phyloP scores from a whole-genome alignment of 2,113 vertebrate genomes.

The Dipodomys stephensi region DNA sequence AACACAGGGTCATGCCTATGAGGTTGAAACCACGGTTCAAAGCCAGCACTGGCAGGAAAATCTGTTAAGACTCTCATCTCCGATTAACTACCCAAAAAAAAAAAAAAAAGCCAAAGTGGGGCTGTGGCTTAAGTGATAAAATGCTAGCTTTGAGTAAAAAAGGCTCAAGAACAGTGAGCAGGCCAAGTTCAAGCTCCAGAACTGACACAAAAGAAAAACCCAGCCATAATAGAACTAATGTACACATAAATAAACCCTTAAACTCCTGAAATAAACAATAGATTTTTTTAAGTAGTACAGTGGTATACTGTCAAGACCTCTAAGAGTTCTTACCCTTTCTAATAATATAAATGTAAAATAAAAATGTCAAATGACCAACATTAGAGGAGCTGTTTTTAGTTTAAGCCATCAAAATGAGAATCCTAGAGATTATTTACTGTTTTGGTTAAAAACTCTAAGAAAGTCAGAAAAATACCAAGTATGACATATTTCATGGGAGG shows the following conservation, averaged over 20 bases:
- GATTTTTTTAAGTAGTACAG: constrained; percentile 29
- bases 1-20: not conserved
- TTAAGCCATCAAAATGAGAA: constrained; percentile 55
- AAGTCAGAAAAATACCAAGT: not conserved
- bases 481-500: constrained; percentile 45
- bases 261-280: constrained; percentile 41
- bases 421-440: constrained; percentile 34
- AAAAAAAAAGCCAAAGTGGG: no score
- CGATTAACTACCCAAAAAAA: no score
- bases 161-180: no score
- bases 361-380: not conserved
- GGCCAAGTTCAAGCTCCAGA: no score
- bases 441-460: constrained; percentile 36
- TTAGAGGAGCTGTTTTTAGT: constrained; percentile 34
- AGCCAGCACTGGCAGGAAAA: not conserved
- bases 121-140: no score
- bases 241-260: constrained; percentile 1
- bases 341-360: constrained; percentile 33
- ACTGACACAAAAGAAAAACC: not conserved
- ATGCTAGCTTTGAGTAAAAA: no score
- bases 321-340: constrained; percentile 32
- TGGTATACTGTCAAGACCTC: not conserved
- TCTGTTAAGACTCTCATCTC: no score
- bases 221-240: not conserved
- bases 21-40: not conserved